Base-by-base conservation (phyloP, 1,140 invertebrate genomes). In the Oppia nitens region DNA sequence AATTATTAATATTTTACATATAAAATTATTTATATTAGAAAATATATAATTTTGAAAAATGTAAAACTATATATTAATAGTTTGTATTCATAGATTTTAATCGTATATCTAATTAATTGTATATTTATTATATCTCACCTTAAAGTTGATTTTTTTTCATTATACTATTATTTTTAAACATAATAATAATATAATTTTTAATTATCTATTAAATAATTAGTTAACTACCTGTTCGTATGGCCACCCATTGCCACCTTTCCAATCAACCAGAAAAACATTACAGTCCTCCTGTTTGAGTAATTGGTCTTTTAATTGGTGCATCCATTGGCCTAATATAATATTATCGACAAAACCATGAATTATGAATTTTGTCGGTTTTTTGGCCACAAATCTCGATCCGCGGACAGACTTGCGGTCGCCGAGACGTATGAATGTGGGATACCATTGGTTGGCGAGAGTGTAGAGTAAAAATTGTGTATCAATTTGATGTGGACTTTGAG, bases 381-480 rank as follows among this genome's bases (percentile, higher is more conserved):
- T 57, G 2, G 56, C 2, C 48, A 49, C 23, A 25, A 57, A 57
- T 11, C 1, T 23, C 45, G 32, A 47, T 48, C 29, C 25, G 4
- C 25, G 24, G n/a, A 52, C 40, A 21, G 3, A 3, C 9, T 48
- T 47, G 1, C 20, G 47, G 25, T 50, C 26, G 56, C 50, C 26
- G 24, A 45, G 26, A n/a, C 27, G 3, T 6, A 62, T n/a, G 21
- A 32, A 54, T 23, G 55, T 49, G 14, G n/a, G 26, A 57, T 59
- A 17, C 6, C 74, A 77, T 3, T 81, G 82, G 71, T 84, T 84
- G 61, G 80, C 75, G 67, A 81, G 78, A 26, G 84, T 85, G 68
- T 85, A 85, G 23, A 88, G 72, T 62, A 85, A 82, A 68, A 85
- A 85, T 50, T 69, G 79, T 45, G 84, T 86, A 66, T 87, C 84